phyloP scores from a whole-genome alignment of 2,113 vertebrate species.

The Apodemus speciosus region DNA sequence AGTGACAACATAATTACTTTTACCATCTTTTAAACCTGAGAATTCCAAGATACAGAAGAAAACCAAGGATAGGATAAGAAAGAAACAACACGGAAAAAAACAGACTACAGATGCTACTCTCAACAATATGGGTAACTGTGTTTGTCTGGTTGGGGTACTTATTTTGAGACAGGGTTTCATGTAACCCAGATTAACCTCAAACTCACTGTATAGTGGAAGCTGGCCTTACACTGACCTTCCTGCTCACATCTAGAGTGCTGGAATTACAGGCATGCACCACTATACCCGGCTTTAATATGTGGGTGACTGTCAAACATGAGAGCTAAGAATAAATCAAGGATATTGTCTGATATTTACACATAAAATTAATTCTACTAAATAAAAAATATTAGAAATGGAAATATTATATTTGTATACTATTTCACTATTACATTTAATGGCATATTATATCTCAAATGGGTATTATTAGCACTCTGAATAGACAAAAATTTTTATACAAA shows the following conservation, averaged over 20 bases:
- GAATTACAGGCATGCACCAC: background rate
- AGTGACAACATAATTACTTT: slow-evolving; percentile 50
- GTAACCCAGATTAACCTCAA: background rate
- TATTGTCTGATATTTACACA: background rate
- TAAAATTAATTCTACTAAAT: slow-evolving; percentile 44
- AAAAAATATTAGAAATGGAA: slow-evolving; percentile 48
- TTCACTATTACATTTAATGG: slow-evolving; percentile 26
- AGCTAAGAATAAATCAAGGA: slow-evolving; percentile 18
- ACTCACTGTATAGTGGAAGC: background rate
- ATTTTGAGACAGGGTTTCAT: background rate
- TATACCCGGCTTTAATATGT: background rate
- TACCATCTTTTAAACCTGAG: slow-evolving; percentile 49
- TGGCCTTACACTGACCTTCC: background rate
- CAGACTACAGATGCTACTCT: slow-evolving; percentile 23
- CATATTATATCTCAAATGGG: slow-evolving; percentile 8
- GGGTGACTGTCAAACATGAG: background rate
- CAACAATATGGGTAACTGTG: background rate
- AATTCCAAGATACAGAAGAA: background rate
- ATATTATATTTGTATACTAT: background rate
- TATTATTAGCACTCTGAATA: background rate
- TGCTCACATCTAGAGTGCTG: background rate
- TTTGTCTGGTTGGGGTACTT: background rate
- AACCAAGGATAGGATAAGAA: slow-evolving; percentile 24
- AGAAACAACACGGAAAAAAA: slow-evolving; percentile 17
- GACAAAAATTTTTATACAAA: slow-evolving; percentile 11